Evolutionary conservation across 1,140 invertebrate species (phyloP), one percentile per base, ranked within the genome.

Genomic region (Kradibia gibbosae): DNA sequence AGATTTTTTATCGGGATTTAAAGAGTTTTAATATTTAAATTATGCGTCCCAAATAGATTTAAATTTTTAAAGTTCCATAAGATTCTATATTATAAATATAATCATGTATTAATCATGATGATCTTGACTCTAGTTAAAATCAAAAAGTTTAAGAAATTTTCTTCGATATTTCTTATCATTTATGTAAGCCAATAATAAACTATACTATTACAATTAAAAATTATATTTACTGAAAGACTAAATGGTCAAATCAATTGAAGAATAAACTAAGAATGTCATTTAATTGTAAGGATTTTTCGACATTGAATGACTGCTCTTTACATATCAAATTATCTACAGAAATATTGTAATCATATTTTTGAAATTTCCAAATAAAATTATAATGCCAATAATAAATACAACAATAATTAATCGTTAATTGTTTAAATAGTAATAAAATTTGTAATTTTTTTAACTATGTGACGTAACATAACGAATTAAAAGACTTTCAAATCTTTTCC

Each of bases 211-310:
- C 13, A n/a, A n/a, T n/a, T n/a, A n/a, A n/a, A n/a, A n/a, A n/a
- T n/a, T n/a, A n/a, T n/a, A n/a, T n/a, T n/a, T 31, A 31, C 10
- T n/a, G 25, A 10, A 28, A 60, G 25, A 60, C 25, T 31, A 22
- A 1, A 25, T 60, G n/a, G 31, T 28, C 22, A 3, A 60, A 4
- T 60, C 57, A 13, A 11, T 25, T 31, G 3, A 60, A 60, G n/a
- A 60, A 36, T 65, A 36, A 65, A 36, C 60, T 34, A 65, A 36
- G 31, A 65, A 65, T 65, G 60, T 17, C 31, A 65, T 36, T 65
- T 65, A 65, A 65, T 65, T 15, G 60, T 65, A 28, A 8, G 31
- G 4, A 13, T 34, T 65, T 36, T 34, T 11, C 36, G 60, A 20
- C 60, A 28, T 65, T 34, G 60, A 55, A 3, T 55, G 22, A 36